phyloP scores from a whole-genome alignment of 2,113 vertebrate genomes.

The Stegastes partitus region DNA sequence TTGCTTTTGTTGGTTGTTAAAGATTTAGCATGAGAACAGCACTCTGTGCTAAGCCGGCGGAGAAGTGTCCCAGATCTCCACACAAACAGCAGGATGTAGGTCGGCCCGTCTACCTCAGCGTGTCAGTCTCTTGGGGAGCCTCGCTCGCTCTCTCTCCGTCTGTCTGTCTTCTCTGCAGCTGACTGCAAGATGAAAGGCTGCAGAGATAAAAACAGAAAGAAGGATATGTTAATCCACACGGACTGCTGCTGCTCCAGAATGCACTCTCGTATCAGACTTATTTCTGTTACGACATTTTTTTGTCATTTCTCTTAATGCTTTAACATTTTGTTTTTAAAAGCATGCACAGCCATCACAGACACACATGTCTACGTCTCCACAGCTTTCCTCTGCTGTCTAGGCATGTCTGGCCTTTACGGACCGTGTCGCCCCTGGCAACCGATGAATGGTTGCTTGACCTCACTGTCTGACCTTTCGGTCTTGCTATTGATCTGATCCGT shows the following conservation, averaged over 20 bases:
- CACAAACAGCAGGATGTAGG: constrained; percentile 78
- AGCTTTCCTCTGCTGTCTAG: constrained; percentile 44
- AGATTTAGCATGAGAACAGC: constrained; percentile 33
- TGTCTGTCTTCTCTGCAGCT: constrained; percentile 45
- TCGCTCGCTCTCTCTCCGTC: constrained; percentile 42
- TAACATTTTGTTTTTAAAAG: constrained; percentile 21
- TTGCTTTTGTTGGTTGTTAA: constrained; percentile 46
- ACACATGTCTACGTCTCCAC: constrained; percentile 5
- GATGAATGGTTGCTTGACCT: constrained; percentile 54
- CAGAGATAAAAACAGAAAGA: constrained; percentile 66
- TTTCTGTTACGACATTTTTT: constrained; percentile 26
- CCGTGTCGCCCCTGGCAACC: constrained; percentile 65
- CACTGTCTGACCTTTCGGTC: constrained; percentile 77
- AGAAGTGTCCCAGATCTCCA: constrained; percentile 71
- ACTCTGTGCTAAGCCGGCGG: constrained; percentile 43
- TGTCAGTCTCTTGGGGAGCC: constrained; percentile 73
- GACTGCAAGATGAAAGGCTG: constrained; percentile 75
- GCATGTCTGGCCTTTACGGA: constrained; percentile 68
- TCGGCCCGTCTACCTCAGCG: constrained; percentile 79
- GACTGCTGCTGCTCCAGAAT: constrained; percentile 21
- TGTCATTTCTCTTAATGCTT: neutral
- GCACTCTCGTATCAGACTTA: constrained; percentile 23
- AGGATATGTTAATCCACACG: constrained; percentile 62
- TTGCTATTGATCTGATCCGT: constrained; percentile 77
- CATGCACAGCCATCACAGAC: constrained; percentile 31